A percentile compares a stretch with the other conserved stretches of the same genome.
Conservation (phyloP, 2,888 invertebrate species). For the Cheilosia pagana region DNA sequence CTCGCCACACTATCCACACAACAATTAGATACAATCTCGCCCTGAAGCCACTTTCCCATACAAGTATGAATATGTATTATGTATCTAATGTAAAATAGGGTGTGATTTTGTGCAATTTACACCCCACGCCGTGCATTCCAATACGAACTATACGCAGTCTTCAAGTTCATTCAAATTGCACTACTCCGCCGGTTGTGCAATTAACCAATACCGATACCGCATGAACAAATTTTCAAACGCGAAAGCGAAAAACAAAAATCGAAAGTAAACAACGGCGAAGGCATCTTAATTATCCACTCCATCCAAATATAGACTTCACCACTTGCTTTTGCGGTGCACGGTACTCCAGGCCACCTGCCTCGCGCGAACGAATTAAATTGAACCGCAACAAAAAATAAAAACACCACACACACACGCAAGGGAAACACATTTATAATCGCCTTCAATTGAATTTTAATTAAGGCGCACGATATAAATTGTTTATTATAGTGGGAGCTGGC, state of each 20-base stretch:
- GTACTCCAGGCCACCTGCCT: conserved; percentile 47
- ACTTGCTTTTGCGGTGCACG: not conserved
- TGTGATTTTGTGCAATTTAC: conserved; percentile 57
- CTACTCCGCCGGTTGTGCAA: conserved; percentile 17
- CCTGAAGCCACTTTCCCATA: conserved; percentile 22
- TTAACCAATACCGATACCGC: conserved; percentile 27
- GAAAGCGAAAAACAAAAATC: conserved; percentile 40
- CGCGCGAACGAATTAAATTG: conserved; percentile 34
- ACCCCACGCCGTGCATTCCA: conserved; percentile 55
- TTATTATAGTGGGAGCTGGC: conserved; percentile 22
- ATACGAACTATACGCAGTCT: conserved; percentile 15
- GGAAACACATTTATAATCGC: conserved; percentile 41
- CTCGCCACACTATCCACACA: not conserved
- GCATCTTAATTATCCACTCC: conserved; percentile 69
- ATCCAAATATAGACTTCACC: conserved; percentile 61
- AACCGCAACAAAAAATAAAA: conserved; percentile 29
- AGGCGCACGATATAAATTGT: conserved; percentile 53
- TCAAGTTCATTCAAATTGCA: conserved; percentile 32
- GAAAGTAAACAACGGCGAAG: conserved; percentile 53
- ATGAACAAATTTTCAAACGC: conserved; percentile 45
- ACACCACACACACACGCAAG: not conserved
- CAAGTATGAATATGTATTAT: too few relatives aligned
- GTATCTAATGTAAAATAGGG: conserved; percentile 23
- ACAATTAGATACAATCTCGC: conserved; percentile 54
- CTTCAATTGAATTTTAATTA: conserved; percentile 74